Conservation (phyloP, 1,140 invertebrate species). For the Orius insidiosus region DNA sequence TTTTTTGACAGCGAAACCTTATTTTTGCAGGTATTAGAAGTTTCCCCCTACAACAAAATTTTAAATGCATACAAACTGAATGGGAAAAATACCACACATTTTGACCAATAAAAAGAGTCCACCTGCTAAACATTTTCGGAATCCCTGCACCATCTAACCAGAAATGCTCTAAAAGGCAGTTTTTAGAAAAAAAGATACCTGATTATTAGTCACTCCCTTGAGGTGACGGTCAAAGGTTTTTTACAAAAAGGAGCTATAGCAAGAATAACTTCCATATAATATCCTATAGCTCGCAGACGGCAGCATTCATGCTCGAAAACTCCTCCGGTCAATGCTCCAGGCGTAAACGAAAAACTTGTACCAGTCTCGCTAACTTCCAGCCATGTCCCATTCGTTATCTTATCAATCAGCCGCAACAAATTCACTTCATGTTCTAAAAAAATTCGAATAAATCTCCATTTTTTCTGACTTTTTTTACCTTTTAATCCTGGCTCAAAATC, state of each 20-base stretch:
- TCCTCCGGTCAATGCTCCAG: conserved; percentile 80
- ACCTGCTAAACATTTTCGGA: too few relatives aligned
- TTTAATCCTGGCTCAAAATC: conserved; percentile 74
- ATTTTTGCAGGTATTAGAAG: too few relatives aligned
- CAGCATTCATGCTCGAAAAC: conserved; percentile 74
- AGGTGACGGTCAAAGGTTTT: conserved; percentile 64
- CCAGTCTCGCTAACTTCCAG: conserved; percentile 87
- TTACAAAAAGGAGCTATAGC: conserved; percentile 91
- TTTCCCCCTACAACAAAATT: too few relatives aligned
- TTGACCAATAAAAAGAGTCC: not conserved
- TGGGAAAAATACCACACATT: too few relatives aligned
- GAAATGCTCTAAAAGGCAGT: too few relatives aligned
- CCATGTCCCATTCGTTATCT: conserved; percentile 83
- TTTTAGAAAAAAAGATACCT: too few relatives aligned
- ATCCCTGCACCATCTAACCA: too few relatives aligned
- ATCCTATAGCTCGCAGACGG: conserved; percentile 62
- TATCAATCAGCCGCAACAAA: conserved; percentile 76
- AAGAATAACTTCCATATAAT: conserved; percentile 81
- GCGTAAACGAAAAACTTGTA: conserved; percentile 72
- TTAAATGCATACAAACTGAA: too few relatives aligned
- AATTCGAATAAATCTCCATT: conserved; percentile 13
- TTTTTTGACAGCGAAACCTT: too few relatives aligned
- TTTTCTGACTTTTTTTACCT: conserved; percentile 29
- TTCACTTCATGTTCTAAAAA: conserved; percentile 76
- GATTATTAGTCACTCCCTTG: conserved; percentile 77